phyloP scores from a whole-genome alignment of 2,113 vertebrate species.

The Clupea harengus region DNA sequence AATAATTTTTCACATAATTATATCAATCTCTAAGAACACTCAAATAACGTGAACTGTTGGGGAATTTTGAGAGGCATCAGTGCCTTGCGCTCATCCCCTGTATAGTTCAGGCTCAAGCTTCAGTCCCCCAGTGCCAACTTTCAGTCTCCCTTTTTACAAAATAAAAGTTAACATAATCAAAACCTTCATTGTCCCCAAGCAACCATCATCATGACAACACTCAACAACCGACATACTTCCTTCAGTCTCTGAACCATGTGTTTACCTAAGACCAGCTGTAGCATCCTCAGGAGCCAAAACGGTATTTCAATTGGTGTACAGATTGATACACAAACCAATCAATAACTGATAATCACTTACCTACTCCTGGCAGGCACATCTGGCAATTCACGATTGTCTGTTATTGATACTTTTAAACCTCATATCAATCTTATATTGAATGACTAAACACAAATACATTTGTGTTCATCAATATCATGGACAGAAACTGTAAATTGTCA shows the following conservation, averaged over 20 bases:
- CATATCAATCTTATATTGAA: neutral
- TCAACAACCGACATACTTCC: slow-evolving; percentile 2
- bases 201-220: slow-evolving; percentile 30
- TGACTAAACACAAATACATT: neutral
- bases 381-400: neutral
- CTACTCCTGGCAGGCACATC: slow-evolving; percentile 59
- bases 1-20: slow-evolving; percentile 19
- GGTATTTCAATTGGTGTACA: slow-evolving; percentile 26
- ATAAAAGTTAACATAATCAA: slow-evolving; percentile 41
- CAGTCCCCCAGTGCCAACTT: slow-evolving; percentile 36
- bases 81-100: slow-evolving; percentile 30
- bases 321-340: slow-evolving; percentile 21
- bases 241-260: neutral
- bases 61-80: neutral
- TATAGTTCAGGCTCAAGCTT: slow-evolving; percentile 63
- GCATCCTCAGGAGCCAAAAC: slow-evolving; percentile 16
- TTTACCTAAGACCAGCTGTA: slow-evolving; percentile 1
- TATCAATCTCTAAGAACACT: neutral
- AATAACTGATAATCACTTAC: slow-evolving; percentile 25
- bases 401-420: neutral
- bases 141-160: slow-evolving; percentile 56
- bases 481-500: slow-evolving; percentile 1
- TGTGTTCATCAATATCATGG: neutral
- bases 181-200: slow-evolving; percentile 39
- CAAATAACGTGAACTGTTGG: slow-evolving; percentile 32